Evolutionary conservation across 2,888 invertebrate species (phyloP).

Genomic region (Eudasyphora cyanicolor): DNA sequence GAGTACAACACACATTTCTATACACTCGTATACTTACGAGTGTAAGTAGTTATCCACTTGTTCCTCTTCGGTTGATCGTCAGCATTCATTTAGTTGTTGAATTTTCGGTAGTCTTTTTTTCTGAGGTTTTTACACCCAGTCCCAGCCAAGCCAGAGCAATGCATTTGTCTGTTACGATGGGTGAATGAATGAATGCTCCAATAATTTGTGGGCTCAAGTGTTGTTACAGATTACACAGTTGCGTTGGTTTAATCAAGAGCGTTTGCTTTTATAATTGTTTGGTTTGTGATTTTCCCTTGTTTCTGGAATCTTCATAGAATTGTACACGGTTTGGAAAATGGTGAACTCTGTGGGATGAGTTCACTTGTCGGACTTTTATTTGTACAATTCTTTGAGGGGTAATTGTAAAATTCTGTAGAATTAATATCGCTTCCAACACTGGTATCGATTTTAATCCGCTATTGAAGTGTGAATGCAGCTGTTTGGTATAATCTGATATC

Average conservation of each 20-base stretch:
- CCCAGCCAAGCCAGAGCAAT: background rate
- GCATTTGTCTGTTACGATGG: background rate
- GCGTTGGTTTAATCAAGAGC: background rate
- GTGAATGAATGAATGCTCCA: background rate
- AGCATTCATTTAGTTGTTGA: too few relatives aligned
- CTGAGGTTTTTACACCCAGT: too few relatives aligned
- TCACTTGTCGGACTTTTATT: background rate
- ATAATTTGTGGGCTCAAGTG: background rate
- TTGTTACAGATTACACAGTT: conserved; percentile 6
- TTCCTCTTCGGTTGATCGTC: too few relatives aligned
- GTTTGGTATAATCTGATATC: too few relatives aligned
- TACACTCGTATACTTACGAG: too few relatives aligned
- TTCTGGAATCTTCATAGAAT: conserved; percentile 76
- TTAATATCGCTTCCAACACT: too few relatives aligned
- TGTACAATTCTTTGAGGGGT: too few relatives aligned
- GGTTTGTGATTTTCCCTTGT: conserved; percentile 32
- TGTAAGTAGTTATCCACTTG: too few relatives aligned
- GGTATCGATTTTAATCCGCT: too few relatives aligned
- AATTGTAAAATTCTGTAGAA: too few relatives aligned
- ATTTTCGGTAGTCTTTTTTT: too few relatives aligned
- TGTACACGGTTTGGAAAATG: conserved; percentile 74
- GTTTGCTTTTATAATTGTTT: background rate
- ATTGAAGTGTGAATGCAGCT: too few relatives aligned
- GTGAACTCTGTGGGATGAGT: conserved; percentile 63
- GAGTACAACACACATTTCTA: background rate